phyloP scores from a whole-genome alignment of 2,888 invertebrate genomes.

The Pemphredon lugubris region DNA sequence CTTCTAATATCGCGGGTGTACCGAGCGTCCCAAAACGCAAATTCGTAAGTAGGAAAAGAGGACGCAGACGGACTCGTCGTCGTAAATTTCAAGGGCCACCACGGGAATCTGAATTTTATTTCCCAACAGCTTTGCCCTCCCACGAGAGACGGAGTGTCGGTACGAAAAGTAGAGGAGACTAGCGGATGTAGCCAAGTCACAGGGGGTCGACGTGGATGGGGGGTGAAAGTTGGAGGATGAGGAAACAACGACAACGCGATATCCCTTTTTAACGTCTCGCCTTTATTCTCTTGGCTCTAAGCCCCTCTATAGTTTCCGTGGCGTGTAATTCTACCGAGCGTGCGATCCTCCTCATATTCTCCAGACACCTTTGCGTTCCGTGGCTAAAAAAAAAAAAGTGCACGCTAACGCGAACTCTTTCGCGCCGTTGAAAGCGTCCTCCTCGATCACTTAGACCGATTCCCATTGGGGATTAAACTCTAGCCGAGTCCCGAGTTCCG shows the following conservation, averaged over 20 bases:
- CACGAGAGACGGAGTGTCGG: slow-evolving; percentile 33
- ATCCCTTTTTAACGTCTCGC: slow-evolving; percentile 45
- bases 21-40: slow-evolving; percentile 14
- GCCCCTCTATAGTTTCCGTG: slow-evolving; percentile 14
- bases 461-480: slow-evolving; percentile 32
- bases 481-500: no score
- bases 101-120: slow-evolving; percentile 72
- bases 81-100: slow-evolving; percentile 65
- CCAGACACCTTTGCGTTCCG: slow-evolving; percentile 24
- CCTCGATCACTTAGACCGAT: slow-evolving; percentile 52
- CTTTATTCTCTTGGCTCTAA: slow-evolving; percentile 41
- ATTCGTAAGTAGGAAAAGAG: slow-evolving; percentile 28
- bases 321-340: slow-evolving; percentile 47
- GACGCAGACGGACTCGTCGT: slow-evolving; percentile 7
- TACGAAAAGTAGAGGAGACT: slow-evolving; percentile 11
- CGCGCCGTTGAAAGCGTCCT: slow-evolving; percentile 14
- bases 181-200: not conserved
- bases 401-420: slow-evolving; percentile 8
- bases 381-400: slow-evolving; percentile 7
- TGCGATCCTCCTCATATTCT: slow-evolving; percentile 18
- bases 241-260: slow-evolving; percentile 31
- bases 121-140: slow-evolving; percentile 38
- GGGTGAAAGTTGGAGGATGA: not conserved
- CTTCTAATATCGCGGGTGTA: not conserved
- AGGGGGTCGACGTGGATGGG: not conserved